A percentile compares a stretch with the other conserved stretches of the same genome.
Conservation (phyloP, 2,888 invertebrate species). For the Thecophora atra region DNA sequence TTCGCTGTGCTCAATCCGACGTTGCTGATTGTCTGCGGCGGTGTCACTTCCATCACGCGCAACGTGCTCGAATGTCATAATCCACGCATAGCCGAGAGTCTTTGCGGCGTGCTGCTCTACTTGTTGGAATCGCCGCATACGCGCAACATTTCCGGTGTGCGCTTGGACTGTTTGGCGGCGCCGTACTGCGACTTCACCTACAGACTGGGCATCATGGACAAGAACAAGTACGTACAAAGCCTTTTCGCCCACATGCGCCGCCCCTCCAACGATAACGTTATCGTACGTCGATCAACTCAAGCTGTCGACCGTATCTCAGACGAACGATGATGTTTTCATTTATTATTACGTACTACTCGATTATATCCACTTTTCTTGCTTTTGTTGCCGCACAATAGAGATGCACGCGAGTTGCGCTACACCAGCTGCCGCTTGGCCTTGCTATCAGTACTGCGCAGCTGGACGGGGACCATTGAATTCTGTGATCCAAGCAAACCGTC, state of each 20-base stretch:
- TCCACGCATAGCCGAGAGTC: constrained; percentile 88
- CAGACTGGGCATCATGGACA: constrained; percentile 76
- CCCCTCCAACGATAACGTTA: no score
- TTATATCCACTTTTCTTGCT: background rate
- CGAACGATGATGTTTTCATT: background rate
- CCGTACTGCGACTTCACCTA: constrained; percentile 94
- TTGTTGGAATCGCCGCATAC: constrained; percentile 86
- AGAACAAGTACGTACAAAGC: constrained; percentile 72
- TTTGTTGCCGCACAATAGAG: constrained; percentile 65
- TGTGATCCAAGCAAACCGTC: constrained; percentile 80
- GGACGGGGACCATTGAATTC: constrained; percentile 90
- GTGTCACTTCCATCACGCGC: constrained; percentile 82
- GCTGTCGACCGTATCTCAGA: background rate
- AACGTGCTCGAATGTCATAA: constrained; percentile 87
- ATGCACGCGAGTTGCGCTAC: constrained; percentile 83
- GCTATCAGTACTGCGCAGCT: constrained; percentile 86
- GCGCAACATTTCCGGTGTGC: constrained; percentile 77
- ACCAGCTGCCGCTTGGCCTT: constrained; percentile 86
- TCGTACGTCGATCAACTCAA: background rate
- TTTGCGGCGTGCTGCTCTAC: constrained; percentile 87
- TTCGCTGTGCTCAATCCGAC: constrained; percentile 86
- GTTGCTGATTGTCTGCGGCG: constrained; percentile 81
- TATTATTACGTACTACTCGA: constrained; percentile 10
- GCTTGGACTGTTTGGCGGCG: constrained; percentile 87
- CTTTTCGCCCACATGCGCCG: background rate